Percentiles rank a stretch among this genome's conserved stretches.
Evolutionary conservation across 2,888 invertebrate genomes (phyloP).

Genomic region (Nomada ruficornis): DNA sequence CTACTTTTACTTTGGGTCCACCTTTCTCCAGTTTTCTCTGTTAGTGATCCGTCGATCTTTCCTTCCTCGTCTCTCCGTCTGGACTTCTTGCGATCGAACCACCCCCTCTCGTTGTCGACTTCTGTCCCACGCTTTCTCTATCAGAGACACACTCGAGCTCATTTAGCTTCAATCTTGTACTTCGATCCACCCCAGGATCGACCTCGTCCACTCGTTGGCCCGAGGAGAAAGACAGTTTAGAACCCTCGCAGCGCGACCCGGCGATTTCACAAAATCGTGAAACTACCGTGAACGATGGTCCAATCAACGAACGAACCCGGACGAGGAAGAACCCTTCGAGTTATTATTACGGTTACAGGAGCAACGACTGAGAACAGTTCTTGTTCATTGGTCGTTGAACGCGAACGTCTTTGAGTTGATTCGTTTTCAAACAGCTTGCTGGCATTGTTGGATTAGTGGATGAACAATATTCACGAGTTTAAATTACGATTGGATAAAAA

Average conservation of each 20-base stretch:
- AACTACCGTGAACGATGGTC: slow-evolving; percentile 43
- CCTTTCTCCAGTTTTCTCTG: background rate
- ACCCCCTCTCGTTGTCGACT: slow-evolving; percentile 12
- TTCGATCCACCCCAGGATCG: slow-evolving; percentile 71
- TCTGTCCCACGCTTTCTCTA: slow-evolving; percentile 45
- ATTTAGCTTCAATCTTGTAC: slow-evolving; percentile 74
- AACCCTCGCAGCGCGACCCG: slow-evolving; percentile 4
- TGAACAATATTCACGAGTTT: too few species aligned
- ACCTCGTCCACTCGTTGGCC: slow-evolving; percentile 34
- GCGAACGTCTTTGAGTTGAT: background rate
- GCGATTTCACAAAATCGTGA: slow-evolving; percentile 34
- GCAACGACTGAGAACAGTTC: slow-evolving; percentile 8
- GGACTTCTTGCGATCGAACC: background rate
- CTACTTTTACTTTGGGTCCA: slow-evolving; percentile 38
- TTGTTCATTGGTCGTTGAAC: slow-evolving; percentile 3
- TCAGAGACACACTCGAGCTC: slow-evolving; percentile 67
- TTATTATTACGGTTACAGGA: slow-evolving; percentile 23
- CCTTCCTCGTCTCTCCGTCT: slow-evolving; percentile 1
- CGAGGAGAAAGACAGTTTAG: slow-evolving; percentile 34
- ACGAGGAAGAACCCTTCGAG: background rate
- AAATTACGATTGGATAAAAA: too few species aligned
- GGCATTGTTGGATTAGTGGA: background rate
- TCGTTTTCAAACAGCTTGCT: background rate
- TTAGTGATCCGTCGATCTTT: slow-evolving; percentile 11
- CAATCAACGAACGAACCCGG: slow-evolving; percentile 32